phyloP scores from a whole-genome alignment of 2,113 vertebrate genomes.

The Thamnaconus septentrionalis region DNA sequence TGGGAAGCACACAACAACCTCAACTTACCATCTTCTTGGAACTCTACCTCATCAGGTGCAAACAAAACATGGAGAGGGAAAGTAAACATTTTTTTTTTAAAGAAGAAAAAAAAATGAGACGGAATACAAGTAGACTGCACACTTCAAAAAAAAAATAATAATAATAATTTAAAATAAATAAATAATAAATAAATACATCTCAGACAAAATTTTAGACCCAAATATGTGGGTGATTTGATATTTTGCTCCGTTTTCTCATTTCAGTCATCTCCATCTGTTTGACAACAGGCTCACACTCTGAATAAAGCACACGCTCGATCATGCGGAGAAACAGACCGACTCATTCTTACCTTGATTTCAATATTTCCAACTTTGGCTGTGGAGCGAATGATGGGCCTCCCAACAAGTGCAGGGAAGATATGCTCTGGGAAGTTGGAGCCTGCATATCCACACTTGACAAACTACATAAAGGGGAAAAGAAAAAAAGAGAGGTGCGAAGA shows the following conservation, averaged over 20 bases:
- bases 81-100: constrained; percentile 78
- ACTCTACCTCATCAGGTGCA: constrained; percentile 95
- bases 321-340: too few species aligned
- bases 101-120: constrained; percentile 26
- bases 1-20: constrained; percentile 81
- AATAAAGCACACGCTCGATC: too few species aligned
- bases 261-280: too few species aligned
- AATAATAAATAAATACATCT: too few species aligned
- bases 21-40: constrained; percentile 98
- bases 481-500: constrained; percentile 7
- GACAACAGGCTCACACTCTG: too few species aligned
- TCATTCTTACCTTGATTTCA: constrained; percentile 94
- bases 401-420: constrained; percentile 98
- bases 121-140: constrained; percentile 11
- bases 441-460: constrained; percentile 98
- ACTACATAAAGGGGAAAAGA: constrained; percentile 70
- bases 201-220: too few species aligned
- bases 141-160: constrained; percentile 10
- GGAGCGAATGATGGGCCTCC: constrained; percentile 97
- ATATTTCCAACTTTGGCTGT: constrained; percentile 99
- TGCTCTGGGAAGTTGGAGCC: constrained; percentile 99
- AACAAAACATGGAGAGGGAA: constrained; percentile 81
- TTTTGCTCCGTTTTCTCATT: too few species aligned
- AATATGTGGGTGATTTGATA: too few species aligned
- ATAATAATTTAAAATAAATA: too few species aligned